Percentiles rank a stretch among this genome's conserved stretches.
Evolutionary conservation across 2,113 vertebrate genomes (phyloP).

Genomic region (Zeus faber): DNA sequence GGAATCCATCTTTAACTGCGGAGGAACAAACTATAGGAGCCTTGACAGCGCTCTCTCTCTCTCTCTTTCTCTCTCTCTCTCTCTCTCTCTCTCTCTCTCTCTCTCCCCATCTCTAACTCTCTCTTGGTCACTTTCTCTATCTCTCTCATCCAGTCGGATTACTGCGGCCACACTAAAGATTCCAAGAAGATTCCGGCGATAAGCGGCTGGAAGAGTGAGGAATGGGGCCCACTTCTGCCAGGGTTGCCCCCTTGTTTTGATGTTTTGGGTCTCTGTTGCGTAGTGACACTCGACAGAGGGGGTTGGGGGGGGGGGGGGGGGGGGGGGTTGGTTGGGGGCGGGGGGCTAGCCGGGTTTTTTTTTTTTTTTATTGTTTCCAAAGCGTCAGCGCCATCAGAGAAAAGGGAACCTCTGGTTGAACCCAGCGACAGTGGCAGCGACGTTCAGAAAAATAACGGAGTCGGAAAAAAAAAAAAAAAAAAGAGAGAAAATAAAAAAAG

Average conservation of each 20-base stretch:
- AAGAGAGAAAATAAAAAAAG: neutral
- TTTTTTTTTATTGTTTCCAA: conserved; percentile 71
- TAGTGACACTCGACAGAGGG: conserved; percentile 54
- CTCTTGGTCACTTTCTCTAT: neutral
- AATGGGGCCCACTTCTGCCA: conserved; percentile 44
- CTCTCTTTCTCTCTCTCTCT: conserved; percentile 29
- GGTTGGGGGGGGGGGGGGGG: too few species aligned
- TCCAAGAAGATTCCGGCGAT: conserved; percentile 59
- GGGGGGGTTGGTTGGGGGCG: conserved; percentile 30
- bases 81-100: conserved; percentile 37
- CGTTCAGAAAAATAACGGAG: conserved; percentile 41
- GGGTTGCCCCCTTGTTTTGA: conserved; percentile 59
- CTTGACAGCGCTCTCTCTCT: conserved; percentile 30
- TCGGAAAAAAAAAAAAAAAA: conserved; percentile 38
- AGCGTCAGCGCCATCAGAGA: conserved; percentile 45
- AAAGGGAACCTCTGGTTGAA: conserved; percentile 42
- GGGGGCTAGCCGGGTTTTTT: too few species aligned
- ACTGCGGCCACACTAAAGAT: conserved; percentile 40
- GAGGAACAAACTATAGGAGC: conserved; percentile 42
- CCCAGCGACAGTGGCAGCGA: conserved; percentile 37
- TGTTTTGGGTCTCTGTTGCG: conserved; percentile 69
- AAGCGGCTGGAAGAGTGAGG: conserved; percentile 39
- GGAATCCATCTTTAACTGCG: conserved; percentile 65
- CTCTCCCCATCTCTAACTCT: conserved; percentile 1
- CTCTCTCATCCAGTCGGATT: conserved; percentile 23